These are phyloP conservation scores for Drosophila mojavensis DNA, from an alignment of 1,140 invertebrate species.

Conservation along the genomic window DNA sequence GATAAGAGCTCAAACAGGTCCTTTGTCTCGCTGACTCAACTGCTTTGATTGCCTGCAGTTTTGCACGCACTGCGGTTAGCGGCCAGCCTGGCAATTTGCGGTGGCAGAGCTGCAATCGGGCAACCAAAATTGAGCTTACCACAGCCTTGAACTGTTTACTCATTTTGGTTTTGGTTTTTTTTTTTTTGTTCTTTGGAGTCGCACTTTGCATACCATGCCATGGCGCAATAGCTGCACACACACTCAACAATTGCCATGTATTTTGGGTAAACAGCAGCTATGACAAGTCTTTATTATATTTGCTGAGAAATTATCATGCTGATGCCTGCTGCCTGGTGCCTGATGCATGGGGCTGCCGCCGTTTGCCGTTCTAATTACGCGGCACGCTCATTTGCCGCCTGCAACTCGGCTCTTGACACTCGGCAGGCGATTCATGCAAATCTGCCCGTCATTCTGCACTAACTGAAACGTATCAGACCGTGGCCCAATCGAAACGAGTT, in stretches of 20 bases:
- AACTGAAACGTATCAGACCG: neutral
- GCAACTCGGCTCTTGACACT: conserved; percentile 15
- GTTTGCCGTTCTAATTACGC: conserved; percentile 43
- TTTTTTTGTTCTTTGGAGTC: neutral
- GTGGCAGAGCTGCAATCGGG: neutral
- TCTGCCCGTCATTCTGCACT: conserved; percentile 3
- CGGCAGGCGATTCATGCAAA: conserved; percentile 18
- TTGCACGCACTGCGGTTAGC: neutral
- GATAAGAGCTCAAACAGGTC: conserved; percentile 9
- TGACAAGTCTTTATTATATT: conserved; percentile 31
- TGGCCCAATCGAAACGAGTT: neutral
- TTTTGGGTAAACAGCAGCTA: conserved; percentile 14
- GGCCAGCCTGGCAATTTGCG: neutral
- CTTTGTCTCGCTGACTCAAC: conserved; percentile 1
- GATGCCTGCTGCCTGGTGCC: neutral
- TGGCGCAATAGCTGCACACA: neutral
- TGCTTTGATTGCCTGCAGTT: too few species aligned
- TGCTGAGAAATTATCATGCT: conserved; percentile 22
- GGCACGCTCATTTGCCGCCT: neutral
- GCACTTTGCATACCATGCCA: conserved; percentile 21
- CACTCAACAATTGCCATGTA: conserved; percentile 34
- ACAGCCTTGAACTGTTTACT: conserved; percentile 33
- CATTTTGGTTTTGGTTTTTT: neutral
- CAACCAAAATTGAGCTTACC: conserved; percentile 2
- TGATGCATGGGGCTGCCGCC: neutral